A percentile compares a stretch with the other conserved stretches of the same genome.
These are phyloP conservation scores for Diplazon laetatorius DNA, from an alignment of 2,888 invertebrate genomes.

Conservation along the genomic window DNA sequence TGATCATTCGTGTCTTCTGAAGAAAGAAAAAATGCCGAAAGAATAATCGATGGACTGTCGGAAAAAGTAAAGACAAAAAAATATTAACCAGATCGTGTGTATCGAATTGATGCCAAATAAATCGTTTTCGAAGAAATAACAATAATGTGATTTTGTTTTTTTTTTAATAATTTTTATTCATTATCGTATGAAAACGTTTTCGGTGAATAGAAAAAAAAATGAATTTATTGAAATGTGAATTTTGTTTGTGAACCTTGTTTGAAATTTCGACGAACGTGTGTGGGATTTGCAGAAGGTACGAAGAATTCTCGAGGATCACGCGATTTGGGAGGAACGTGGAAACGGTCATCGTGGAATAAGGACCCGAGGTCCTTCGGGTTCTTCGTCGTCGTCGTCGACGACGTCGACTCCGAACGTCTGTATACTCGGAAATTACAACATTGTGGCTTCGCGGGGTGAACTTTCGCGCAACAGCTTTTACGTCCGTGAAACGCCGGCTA, in stretches of 20 bases:
- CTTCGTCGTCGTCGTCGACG: constrained; percentile 57
- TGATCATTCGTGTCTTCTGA: too few relatives aligned
- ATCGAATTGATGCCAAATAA: too few relatives aligned
- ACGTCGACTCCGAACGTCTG: constrained; percentile 22
- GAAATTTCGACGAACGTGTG: constrained; percentile 15
- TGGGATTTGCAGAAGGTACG: constrained; percentile 68
- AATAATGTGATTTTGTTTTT: not conserved
- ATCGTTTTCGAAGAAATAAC: not conserved
- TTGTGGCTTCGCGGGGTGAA: constrained; percentile 76
- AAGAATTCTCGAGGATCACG: constrained; percentile 69
- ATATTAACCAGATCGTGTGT: too few relatives aligned
- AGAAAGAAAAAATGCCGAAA: too few relatives aligned
- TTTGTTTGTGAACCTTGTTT: not conserved
- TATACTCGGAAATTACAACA: constrained; percentile 69
- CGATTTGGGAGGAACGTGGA: constrained; percentile 66
- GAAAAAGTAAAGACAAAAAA: too few relatives aligned
- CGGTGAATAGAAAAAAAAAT: not conserved
- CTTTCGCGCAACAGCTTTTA: constrained; percentile 73
- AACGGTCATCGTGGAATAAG: constrained; percentile 51
- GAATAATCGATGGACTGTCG: too few relatives aligned
- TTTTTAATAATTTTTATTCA: too few relatives aligned
- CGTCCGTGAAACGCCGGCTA: constrained; percentile 71
- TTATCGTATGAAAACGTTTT: not conserved
- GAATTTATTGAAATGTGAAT: constrained; percentile 6
- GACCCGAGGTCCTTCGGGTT: constrained; percentile 51